A percentile compares a stretch with the other conserved stretches of the same genome.
Conservation (phyloP, 2,888 invertebrate genomes). For the Lepetodrilus schrolli region DNA sequence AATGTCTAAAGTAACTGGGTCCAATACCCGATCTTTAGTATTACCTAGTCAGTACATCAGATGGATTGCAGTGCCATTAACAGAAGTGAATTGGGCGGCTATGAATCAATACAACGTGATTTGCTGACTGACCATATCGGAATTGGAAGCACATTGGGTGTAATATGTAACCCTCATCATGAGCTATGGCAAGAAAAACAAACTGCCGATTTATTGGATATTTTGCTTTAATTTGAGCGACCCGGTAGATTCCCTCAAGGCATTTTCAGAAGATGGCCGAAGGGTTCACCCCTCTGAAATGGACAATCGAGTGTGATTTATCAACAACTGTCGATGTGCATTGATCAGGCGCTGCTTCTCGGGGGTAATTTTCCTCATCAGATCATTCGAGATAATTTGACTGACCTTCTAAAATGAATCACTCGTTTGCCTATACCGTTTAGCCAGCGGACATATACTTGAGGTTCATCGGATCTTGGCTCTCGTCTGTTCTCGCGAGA, state of each 20-base stretch:
- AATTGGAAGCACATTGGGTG: too few relatives aligned
- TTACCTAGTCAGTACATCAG: too few relatives aligned
- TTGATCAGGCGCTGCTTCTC: background rate
- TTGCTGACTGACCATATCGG: too few relatives aligned
- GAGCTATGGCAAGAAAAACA: conserved; percentile 8
- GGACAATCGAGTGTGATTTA: conserved; percentile 13
- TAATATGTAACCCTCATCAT: background rate
- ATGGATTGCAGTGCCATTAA: too few relatives aligned
- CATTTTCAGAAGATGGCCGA: background rate
- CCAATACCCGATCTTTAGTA: too few relatives aligned
- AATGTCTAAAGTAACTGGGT: too few relatives aligned
- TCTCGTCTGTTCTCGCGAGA: background rate
- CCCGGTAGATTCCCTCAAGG: background rate
- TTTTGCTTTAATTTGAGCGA: conserved; percentile 23
- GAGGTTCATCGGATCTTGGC: background rate
- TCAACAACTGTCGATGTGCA: background rate
- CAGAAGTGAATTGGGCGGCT: too few relatives aligned
- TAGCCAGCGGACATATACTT: background rate
- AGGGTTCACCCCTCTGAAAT: background rate
- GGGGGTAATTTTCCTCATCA: conserved; percentile 12
- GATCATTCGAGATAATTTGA: conserved; percentile 16
- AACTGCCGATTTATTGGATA: conserved; percentile 20
- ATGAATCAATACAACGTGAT: too few relatives aligned
- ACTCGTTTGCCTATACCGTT: conserved; percentile 16
- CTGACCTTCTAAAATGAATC: conserved; percentile 27